Percentiles rank a stretch among this genome's conserved stretches.
These are phyloP conservation scores for Diadema setosum DNA, from an alignment of 35 echinoderm and acorn worm species.

Conservation along the genomic window DNA sequence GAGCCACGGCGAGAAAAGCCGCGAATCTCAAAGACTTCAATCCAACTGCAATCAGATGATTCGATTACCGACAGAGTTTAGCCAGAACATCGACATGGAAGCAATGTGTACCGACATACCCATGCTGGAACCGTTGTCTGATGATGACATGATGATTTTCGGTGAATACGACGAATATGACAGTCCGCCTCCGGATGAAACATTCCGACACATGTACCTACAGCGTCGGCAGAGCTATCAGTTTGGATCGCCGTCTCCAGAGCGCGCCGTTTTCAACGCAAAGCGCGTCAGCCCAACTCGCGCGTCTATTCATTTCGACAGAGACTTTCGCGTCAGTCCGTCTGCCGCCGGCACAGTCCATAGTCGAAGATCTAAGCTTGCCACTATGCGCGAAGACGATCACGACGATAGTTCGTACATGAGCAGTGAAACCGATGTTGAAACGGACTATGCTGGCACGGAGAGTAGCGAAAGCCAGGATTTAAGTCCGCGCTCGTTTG, in stretches of 20 bases:
- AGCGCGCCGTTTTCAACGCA: not conserved
- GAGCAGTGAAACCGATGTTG: not conserved
- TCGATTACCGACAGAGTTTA: not conserved
- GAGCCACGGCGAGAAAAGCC: not conserved
- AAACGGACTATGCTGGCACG: no score
- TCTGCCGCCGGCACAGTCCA: not conserved
- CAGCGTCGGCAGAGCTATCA: not conserved
- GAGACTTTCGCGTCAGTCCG: not conserved
- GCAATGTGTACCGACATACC: not conserved
- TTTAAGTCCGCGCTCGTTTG: no score
- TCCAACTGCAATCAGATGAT: not conserved
- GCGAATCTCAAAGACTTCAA: not conserved
- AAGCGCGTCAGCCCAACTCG: not conserved
- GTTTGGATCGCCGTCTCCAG: not conserved
- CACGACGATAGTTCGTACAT: not conserved
- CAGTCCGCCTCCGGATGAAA: not conserved
- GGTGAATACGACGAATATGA: not conserved
- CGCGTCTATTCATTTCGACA: not conserved
- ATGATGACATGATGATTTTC: not conserved
- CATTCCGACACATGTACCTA: not conserved
- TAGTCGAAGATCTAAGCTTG: not conserved
- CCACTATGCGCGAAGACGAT: slow-evolving; percentile 2
- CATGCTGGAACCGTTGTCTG: not conserved
- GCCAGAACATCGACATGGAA: not conserved
- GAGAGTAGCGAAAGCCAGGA: no score